Base-by-base conservation (phyloP, 1,140 invertebrate species). In the Bombus picipes region DNA sequence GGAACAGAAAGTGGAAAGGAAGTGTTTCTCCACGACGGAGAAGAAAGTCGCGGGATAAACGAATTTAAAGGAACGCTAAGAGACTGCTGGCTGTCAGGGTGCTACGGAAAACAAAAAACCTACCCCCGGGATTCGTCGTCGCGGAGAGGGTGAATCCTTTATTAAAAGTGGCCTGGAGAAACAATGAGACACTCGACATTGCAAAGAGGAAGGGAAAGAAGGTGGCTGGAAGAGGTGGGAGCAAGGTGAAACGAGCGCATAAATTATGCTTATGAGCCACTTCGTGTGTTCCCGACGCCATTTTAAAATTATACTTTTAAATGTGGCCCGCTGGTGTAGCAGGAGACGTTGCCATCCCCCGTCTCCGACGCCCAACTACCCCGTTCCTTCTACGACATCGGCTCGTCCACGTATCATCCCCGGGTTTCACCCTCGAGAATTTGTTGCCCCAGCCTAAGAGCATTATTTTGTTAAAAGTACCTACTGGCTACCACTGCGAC, bases 271-370 rank as follows among this genome's bases (percentile, higher is more conserved):
- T 91, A 92, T 93, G 87, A 92, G 89, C 89, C 87, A 91, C 88
- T 89, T 89, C 85, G 89, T 90, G 90, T 92, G 85, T 89, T 91
- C 88, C 84, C 80, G 87, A 84, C 89, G 79, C 75, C 89, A 89
- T 92, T 92, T 89, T 87, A 91, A 93, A 92, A 93, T 93, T 93
- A 93, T 92, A 93, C 89, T 93, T 93, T 93, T 92, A 93, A 93
- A 93, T 93, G 89, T 70, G 74, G 59, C 73, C 41, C 22, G 43
- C 37, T 28, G 41, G 72, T 74, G 77, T 22, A 22, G 37, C 74
- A 53, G 6, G 18, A 53, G 47, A 53, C 28, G 62, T 15, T 25
- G 25, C 62, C 13, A 32, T 28, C 1, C 12, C 59, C 32, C 32
- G n/a, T n/a, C 65, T 15, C n/a, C 15, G 59, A 62, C 28, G 59